Evolutionary conservation across 2,113 vertebrate genomes (phyloP).

Genomic region (Pelecanus crispus): DNA sequence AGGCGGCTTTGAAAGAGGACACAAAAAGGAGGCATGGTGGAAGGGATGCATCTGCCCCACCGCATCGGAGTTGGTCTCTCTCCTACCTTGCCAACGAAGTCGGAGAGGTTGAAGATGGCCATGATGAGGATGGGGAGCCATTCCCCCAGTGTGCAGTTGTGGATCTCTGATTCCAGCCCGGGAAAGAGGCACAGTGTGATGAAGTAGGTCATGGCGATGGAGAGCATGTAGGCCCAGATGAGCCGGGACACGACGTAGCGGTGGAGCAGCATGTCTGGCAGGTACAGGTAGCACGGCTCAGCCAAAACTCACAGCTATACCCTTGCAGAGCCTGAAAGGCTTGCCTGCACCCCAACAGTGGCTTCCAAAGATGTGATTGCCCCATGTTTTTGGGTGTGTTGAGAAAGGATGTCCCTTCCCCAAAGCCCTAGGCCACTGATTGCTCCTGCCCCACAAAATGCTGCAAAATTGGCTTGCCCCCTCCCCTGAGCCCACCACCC

Average conservation of each 20-base stretch:
- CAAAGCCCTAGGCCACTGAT: background rate
- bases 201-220: slow-evolving; percentile 95
- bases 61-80: background rate
- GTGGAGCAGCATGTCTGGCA: slow-evolving; percentile 90
- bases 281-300: background rate
- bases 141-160: slow-evolving; percentile 85
- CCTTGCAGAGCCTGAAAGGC: background rate
- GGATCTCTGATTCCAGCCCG: slow-evolving; percentile 93
- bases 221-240: slow-evolving; percentile 98
- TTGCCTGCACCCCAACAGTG: background rate
- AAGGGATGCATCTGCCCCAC: background rate
- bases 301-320: background rate
- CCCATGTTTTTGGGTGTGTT: background rate
- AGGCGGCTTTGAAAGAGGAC: background rate
- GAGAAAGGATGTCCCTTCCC: background rate
- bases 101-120: slow-evolving; percentile 98
- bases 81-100: slow-evolving; percentile 96
- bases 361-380: background rate
- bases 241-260: slow-evolving; percentile 89
- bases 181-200: slow-evolving; percentile 97
- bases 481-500: background rate
- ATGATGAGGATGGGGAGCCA: slow-evolving; percentile 98
- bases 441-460: background rate
- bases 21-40: background rate
- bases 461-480: background rate